Conservation (phyloP, 1,140 invertebrate genomes). For the Procambarus clarkii region DNA sequence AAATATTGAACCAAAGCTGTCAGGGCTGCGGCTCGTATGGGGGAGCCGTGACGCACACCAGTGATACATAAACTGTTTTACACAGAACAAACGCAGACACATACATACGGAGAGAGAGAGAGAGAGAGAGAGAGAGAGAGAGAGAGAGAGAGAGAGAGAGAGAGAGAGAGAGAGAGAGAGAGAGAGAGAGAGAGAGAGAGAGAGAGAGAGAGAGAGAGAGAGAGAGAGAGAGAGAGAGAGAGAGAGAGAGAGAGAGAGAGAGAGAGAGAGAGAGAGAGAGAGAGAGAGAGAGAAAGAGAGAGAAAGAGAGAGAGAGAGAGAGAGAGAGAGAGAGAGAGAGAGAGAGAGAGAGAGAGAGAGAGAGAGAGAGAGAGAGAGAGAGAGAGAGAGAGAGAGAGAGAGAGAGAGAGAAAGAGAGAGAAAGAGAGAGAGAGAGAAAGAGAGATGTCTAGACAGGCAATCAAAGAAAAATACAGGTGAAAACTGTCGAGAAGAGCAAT, state of each 20-base stretch:
- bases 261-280: too few relatives aligned
- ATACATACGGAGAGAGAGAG: neutral
- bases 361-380: too few relatives aligned
- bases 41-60: too few relatives aligned
- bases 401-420: neutral
- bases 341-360: too few relatives aligned
- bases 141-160: neutral
- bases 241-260: neutral
- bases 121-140: neutral
- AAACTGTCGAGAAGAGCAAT: neutral
- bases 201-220: neutral
- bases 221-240: neutral
- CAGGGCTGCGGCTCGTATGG: too few relatives aligned
- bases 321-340: too few relatives aligned
- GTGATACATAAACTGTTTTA: too few relatives aligned
- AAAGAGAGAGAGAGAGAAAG: slow-evolving; percentile 4
- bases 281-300: too few relatives aligned
- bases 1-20: too few relatives aligned
- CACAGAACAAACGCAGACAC: too few relatives aligned
- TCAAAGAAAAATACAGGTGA: neutral
- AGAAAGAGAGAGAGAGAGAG: too few relatives aligned
- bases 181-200: neutral
- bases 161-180: neutral
- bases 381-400: too few relatives aligned
- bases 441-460: neutral